phyloP scores from a whole-genome alignment of 2,113 vertebrate genomes.

The Orcinus orca region DNA sequence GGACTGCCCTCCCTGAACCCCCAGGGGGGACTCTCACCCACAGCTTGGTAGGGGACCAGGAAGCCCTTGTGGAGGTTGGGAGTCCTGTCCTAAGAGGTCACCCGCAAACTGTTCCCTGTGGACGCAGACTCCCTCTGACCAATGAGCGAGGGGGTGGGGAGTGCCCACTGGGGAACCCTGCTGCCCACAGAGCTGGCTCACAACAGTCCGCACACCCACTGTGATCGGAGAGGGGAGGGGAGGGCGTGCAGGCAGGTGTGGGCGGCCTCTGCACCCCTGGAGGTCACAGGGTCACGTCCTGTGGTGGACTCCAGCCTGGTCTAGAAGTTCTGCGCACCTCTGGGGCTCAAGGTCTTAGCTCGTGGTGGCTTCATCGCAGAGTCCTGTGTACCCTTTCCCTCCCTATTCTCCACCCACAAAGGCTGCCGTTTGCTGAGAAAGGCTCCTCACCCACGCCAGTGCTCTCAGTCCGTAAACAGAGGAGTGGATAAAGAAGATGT shows the following conservation, averaged over 20 bases:
- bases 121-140: constrained; percentile 82
- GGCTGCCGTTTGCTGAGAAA: not conserved
- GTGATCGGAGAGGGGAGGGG: constrained; percentile 79
- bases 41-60: constrained; percentile 85
- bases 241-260: not conserved
- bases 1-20: not conserved
- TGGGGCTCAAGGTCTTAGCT: not conserved
- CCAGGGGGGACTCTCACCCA: constrained; percentile 75
- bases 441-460: not conserved
- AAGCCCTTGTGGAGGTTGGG: constrained; percentile 81
- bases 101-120: constrained; percentile 83
- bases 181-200: constrained; percentile 87
- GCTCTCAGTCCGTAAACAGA: not conserved
- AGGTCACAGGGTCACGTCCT: not conserved
- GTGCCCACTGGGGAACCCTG: constrained; percentile 80
- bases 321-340: not conserved
- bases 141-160: constrained; percentile 66
- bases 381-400: not conserved
- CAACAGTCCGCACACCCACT: constrained; percentile 70
- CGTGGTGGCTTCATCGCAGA: not conserved
- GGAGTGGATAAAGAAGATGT: too few species aligned
- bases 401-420: not conserved
- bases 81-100: constrained; percentile 82
- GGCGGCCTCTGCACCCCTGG: not conserved
- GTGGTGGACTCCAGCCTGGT: not conserved